Conservation (phyloP, 2,797 vertebrate genomes). For the Darevskia nairensis region DNA sequence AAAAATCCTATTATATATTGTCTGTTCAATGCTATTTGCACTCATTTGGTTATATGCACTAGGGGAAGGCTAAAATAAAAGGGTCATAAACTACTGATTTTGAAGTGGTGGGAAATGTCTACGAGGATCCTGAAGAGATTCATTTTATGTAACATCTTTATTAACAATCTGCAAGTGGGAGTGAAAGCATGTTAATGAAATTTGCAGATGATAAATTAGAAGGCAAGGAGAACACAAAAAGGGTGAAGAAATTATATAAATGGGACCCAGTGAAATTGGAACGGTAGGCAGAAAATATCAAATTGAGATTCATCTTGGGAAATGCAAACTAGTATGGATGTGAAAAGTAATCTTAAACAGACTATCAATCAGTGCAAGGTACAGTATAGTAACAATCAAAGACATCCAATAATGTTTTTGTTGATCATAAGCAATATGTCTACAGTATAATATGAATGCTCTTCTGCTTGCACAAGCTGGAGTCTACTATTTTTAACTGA, state of each 20-base stretch:
- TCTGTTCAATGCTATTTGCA: slow-evolving; percentile 36
- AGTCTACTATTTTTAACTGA: background rate
- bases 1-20: background rate
- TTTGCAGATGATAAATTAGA: slow-evolving; percentile 73
- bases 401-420: background rate
- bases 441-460: background rate
- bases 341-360: slow-evolving; percentile 52
- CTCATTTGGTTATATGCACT: slow-evolving; percentile 30
- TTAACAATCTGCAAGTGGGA: slow-evolving; percentile 63
- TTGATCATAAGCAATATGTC: slow-evolving; percentile 15
- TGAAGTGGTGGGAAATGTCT: slow-evolving; percentile 53
- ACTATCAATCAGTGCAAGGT: slow-evolving; percentile 19
- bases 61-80: slow-evolving; percentile 32
- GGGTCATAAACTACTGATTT: slow-evolving; percentile 47
- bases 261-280: slow-evolving; percentile 54
- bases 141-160: slow-evolving; percentile 64
- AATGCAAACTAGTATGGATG: slow-evolving; percentile 57
- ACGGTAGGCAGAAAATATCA: slow-evolving; percentile 63
- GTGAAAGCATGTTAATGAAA: slow-evolving; percentile 69
- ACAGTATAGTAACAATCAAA: background rate
- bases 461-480: background rate
- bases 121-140: slow-evolving; percentile 57
- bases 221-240: slow-evolving; percentile 63
- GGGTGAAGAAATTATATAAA: slow-evolving; percentile 62
- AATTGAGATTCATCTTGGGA: slow-evolving; percentile 57